Conservation (phyloP, 1,140 invertebrate genomes). For the Pseudomyrmex gracilis region DNA sequence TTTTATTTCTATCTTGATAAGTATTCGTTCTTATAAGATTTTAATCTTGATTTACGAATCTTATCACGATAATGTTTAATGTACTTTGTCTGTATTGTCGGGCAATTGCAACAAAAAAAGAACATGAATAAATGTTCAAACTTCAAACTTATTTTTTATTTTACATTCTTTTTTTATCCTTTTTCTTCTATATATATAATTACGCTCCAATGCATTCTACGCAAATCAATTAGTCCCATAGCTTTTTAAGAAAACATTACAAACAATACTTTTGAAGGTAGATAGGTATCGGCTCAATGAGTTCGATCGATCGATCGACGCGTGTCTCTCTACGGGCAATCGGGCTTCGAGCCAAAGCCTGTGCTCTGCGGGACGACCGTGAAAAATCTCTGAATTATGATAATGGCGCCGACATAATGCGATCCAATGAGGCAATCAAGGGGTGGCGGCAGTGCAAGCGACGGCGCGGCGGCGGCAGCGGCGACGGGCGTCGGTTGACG, state of each 20-base stretch:
- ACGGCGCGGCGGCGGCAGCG: conserved; percentile 38
- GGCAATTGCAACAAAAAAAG: neutral
- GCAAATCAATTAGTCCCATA: neutral
- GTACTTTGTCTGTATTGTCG: neutral
- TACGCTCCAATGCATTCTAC: neutral
- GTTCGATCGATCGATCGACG: conserved; percentile 72
- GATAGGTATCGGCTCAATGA: conserved; percentile 22
- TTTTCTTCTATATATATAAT: neutral
- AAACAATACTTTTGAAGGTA: conserved; percentile 50
- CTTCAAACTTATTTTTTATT: neutral
- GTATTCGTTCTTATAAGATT: conserved; percentile 6
- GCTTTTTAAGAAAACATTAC: neutral
- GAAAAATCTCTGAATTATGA: conserved; percentile 85
- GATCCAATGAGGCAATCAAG: conserved; percentile 86
- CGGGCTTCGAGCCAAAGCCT: conserved; percentile 77
- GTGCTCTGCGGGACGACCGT: conserved; percentile 75
- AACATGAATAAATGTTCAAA: neutral
- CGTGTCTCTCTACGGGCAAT: conserved; percentile 69
- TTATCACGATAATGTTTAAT: conserved; percentile 14
- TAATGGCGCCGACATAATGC: conserved; percentile 85
- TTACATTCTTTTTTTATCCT: neutral
- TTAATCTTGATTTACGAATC: conserved; percentile 39
- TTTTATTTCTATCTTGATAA: conserved; percentile 2
- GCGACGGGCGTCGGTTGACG: conserved; percentile 67
- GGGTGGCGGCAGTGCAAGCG: conserved; percentile 70